A percentile compares a stretch with the other conserved stretches of the same genome.
These are phyloP conservation scores for Marmota monax DNA, from an alignment of 2,113 vertebrate species.

Conservation along the genomic window DNA sequence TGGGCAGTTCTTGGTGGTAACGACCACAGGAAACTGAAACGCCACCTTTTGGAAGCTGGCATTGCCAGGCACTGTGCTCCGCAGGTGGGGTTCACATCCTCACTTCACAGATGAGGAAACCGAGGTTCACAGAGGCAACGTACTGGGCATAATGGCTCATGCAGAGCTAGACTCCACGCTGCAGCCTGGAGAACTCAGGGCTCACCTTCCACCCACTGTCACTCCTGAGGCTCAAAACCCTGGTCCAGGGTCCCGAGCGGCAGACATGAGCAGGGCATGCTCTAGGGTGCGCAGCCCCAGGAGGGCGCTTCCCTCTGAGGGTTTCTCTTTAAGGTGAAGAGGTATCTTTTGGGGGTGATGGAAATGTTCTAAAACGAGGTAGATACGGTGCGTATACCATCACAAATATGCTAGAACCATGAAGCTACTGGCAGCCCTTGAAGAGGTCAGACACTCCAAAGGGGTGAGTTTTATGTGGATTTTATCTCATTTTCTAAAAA, in stretches of 20 bases:
- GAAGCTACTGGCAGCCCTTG: background rate
- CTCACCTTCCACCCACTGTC: background rate
- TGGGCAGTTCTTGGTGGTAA: background rate
- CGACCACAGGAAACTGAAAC: background rate
- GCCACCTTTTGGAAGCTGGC: background rate
- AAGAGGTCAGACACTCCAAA: background rate
- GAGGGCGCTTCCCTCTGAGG: background rate
- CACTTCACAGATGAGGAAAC: background rate
- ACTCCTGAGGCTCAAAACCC: background rate
- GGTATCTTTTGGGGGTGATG: background rate
- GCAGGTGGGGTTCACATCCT: accelerated
- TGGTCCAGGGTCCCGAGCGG: too few relatives aligned
- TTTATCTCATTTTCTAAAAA: background rate
- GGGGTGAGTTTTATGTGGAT: background rate
- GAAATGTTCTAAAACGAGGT: background rate
- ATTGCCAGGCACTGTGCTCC: background rate
- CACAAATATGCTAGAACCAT: background rate
- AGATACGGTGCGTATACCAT: background rate
- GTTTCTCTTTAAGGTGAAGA: too few relatives aligned
- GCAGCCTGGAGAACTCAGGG: background rate
- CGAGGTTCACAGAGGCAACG: background rate
- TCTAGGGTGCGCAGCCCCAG: background rate
- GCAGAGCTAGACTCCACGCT: background rate
- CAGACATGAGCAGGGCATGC: background rate
- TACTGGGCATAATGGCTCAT: background rate